Evolutionary conservation across 92 coral and sea anemone genomes (phyloP).

Genomic region (Scolanthus callimorphus): DNA sequence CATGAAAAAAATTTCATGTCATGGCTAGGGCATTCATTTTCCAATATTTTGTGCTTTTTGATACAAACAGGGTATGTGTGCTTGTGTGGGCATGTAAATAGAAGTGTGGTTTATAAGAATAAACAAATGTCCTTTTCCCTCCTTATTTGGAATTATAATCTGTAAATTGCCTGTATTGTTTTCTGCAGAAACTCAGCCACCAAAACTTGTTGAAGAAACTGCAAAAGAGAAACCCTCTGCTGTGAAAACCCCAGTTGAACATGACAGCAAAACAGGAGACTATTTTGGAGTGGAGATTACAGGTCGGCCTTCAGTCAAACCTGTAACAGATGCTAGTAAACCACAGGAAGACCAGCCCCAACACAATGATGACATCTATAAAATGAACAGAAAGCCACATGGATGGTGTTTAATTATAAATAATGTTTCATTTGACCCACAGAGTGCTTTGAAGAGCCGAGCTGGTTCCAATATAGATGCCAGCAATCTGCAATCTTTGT

Average conservation of each 20-base stretch:
- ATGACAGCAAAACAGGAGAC: background rate
- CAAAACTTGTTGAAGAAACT: background rate
- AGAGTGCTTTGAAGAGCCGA: constrained; percentile 55
- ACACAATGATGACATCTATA: constrained; percentile 53
- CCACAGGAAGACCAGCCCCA: constrained; percentile 5
- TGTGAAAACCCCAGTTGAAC: background rate
- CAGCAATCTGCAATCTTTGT: constrained; percentile 59
- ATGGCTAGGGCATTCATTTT: no score
- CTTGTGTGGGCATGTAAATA: no score
- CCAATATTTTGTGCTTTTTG: no score
- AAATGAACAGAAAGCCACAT: constrained; percentile 74
- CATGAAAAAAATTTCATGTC: no score
- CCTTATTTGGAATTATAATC: no score
- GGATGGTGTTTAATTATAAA: constrained; percentile 86
- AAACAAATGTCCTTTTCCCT: background rate
- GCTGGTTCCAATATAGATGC: constrained; percentile 90
- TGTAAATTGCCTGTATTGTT: no score
- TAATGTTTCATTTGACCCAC: constrained; percentile 62
- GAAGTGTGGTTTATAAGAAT: no score
- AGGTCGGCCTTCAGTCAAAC: background rate
- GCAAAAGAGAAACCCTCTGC: no score
- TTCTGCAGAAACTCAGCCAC: background rate
- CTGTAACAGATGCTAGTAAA: background rate
- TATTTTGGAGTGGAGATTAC: background rate
- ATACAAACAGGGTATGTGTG: no score